Percentiles rank a stretch among this genome's conserved stretches.
phyloP scores from a whole-genome alignment of 2,888 invertebrate genomes.

The Polydrusus cervinus region DNA sequence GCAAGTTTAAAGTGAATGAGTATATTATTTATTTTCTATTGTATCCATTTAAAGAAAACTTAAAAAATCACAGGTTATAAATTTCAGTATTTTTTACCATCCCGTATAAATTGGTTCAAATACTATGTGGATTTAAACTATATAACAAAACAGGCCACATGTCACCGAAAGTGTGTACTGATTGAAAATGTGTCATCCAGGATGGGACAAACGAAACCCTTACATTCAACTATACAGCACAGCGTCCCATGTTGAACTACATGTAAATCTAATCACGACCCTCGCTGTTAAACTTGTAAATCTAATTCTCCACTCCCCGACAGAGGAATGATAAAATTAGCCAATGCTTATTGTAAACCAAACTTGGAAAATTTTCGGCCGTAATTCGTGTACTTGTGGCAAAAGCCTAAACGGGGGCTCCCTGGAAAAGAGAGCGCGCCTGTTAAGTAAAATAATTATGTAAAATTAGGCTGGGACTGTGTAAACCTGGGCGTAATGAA shows the following conservation, averaged over 20 bases:
- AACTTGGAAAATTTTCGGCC: slow-evolving; percentile 73
- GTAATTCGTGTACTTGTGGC: slow-evolving; percentile 71
- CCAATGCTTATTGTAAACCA: slow-evolving; percentile 74
- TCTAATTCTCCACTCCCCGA: slow-evolving; percentile 71
- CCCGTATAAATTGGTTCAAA: too few species aligned
- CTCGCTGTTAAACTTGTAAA: slow-evolving; percentile 72
- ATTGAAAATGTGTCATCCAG: slow-evolving; percentile 69
- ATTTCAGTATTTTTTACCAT: too few species aligned
- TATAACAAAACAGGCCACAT: slow-evolving; percentile 21
- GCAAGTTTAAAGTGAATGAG: too few species aligned
- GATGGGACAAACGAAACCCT: slow-evolving; percentile 61
- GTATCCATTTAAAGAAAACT: too few species aligned
- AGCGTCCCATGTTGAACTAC: slow-evolving; percentile 65
- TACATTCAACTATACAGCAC: slow-evolving; percentile 56
- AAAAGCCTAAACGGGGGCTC: slow-evolving; percentile 49
- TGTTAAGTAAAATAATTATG: slow-evolving; percentile 70
- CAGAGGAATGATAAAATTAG: slow-evolving; percentile 72
- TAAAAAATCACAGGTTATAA: too few species aligned
- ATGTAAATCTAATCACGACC: slow-evolving; percentile 72
- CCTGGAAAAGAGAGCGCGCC: slow-evolving; percentile 7
- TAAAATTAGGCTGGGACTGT: slow-evolving; percentile 69
- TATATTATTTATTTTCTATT: too few species aligned
- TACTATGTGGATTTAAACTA: slow-evolving; percentile 14
- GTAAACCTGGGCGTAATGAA: slow-evolving; percentile 71
- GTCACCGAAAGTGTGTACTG: slow-evolving; percentile 63